Base-by-base conservation (phyloP, 2,113 vertebrate species). In the Brachionichthys hirsutus region DNA sequence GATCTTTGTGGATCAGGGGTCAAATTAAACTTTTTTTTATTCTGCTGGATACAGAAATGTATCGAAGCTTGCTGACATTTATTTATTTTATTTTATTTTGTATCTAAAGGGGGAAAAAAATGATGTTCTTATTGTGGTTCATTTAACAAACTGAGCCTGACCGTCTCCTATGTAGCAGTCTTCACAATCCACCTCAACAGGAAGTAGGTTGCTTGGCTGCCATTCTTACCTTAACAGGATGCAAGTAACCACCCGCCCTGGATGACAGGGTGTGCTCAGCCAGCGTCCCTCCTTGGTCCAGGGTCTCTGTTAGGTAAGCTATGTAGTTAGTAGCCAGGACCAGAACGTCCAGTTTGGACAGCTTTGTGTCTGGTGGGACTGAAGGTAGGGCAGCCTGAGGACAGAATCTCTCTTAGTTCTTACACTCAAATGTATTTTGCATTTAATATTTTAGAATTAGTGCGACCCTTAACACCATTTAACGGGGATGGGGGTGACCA, bases 321-420 rank as follows among this genome's bases (percentile, higher is more conserved):
- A 95, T 95, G 84, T 94, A 95, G 85, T 92, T 92, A 11, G 93
- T 90, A 11, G 94, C 94, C 88, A 95, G 88, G 45, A 95, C 73
- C 38, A 97, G 88, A 46, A 95, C 86, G 0, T 94, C 93, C 77
- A 95, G 67, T 68, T 94, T 94, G 46, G 94, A 94, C 51, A 95
- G 92, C 63, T 95, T 95, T 67, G 94, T 96, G 89, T 93, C 86
- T 0, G 91, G 93, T 0, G 94, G 93, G 20, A 96, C 93, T 0
- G 93, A 84, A 0, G 93, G 94, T 70, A 97, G 83, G 2, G 92
- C 85, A 0, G 92, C 93, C 90, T 89, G 73, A 12, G 50, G 18
- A 70, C n/a, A 64, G 24, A 34, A 41, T 44, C 4, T 44, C 42
- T 42, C 24, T 30, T 30, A 38, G 12, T 10, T 38, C 36, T 38